Evolutionary conservation across 1,140 invertebrate genomes (phyloP).

Genomic region (Drosophila orosa): DNA sequence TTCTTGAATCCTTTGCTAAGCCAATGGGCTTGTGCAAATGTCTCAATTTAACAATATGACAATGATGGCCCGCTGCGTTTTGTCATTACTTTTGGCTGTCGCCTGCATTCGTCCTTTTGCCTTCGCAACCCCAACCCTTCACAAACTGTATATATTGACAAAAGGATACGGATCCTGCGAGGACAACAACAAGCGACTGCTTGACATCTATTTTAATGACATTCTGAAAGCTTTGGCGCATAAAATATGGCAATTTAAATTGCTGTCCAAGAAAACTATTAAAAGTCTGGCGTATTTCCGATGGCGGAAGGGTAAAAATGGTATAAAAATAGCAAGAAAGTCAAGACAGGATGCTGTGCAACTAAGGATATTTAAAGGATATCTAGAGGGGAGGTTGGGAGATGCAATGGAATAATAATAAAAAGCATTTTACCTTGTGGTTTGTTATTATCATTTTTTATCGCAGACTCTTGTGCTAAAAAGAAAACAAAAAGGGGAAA

Average conservation of each 20-base stretch:
- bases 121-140: background rate
- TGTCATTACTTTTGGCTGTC: conserved; percentile 79
- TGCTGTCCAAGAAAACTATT: conserved; percentile 65
- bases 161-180: conserved; percentile 26
- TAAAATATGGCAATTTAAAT: conserved; percentile 79
- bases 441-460: conserved; percentile 83
- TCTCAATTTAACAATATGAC: conserved; percentile 83
- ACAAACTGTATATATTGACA: conserved; percentile 26
- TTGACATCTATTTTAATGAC: conserved; percentile 77
- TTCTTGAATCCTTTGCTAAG: conserved; percentile 26
- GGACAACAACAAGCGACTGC: conserved; percentile 30
- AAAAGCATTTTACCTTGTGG: conserved; percentile 77
- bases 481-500: conserved; percentile 70
- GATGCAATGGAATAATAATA: conserved; percentile 12
- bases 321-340: background rate
- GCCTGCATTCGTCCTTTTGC: conserved; percentile 56
- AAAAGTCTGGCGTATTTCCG: conserved; percentile 62
- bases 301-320: conserved; percentile 5
- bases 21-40: conserved; percentile 54
- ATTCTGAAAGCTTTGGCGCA: conserved; percentile 70
- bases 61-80: conserved; percentile 79
- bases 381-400: background rate
- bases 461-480: conserved; percentile 83
- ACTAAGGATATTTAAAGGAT: conserved; percentile 33
- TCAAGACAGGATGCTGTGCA: conserved; percentile 29